phyloP scores from a whole-genome alignment of 2,888 invertebrate species.

The Mesorhabditis spiculigera region DNA sequence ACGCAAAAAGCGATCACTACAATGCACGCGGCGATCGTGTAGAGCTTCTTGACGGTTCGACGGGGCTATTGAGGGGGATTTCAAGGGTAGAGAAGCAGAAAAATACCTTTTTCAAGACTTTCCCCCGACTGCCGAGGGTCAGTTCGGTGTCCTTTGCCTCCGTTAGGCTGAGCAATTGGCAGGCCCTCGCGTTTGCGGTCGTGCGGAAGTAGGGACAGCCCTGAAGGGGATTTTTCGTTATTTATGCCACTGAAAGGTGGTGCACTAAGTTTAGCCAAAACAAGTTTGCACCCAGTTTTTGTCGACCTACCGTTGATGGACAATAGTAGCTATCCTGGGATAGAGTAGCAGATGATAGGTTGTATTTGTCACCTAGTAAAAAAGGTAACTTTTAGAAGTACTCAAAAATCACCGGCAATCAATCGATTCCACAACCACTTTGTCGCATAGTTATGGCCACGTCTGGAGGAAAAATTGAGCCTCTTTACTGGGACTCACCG shows the following conservation, averaged over 20 bases:
- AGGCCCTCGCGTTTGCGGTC: conserved; percentile 41
- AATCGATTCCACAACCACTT: conserved; percentile 56
- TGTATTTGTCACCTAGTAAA: conserved; percentile 34
- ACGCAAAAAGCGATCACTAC: conserved; percentile 35
- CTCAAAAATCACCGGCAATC: conserved; percentile 34
- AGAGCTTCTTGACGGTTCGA: conserved; percentile 37
- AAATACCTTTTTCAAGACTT: conserved; percentile 21
- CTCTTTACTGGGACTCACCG: conserved; percentile 20
- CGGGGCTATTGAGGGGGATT: conserved; percentile 22
- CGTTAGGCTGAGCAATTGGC: conserved; percentile 34
- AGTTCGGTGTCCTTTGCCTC: conserved; percentile 32
- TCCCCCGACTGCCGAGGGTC: conserved; percentile 17
- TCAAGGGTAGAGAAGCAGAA: neutral
- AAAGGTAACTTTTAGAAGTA: too few species aligned
- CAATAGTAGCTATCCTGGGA: conserved; percentile 53
- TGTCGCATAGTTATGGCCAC: conserved; percentile 54
- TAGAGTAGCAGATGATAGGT: conserved; percentile 48
- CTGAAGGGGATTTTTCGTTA: conserved; percentile 15
- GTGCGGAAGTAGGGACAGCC: conserved; percentile 55
- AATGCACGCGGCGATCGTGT: conserved; percentile 38
- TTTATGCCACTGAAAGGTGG: neutral
- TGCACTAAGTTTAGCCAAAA: neutral
- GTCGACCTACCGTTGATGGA: conserved; percentile 29
- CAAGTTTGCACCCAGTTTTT: neutral
- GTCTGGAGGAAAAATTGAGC: neutral